Conservation (phyloP, 2,888 invertebrate genomes). For the Drosophila antonietae region DNA sequence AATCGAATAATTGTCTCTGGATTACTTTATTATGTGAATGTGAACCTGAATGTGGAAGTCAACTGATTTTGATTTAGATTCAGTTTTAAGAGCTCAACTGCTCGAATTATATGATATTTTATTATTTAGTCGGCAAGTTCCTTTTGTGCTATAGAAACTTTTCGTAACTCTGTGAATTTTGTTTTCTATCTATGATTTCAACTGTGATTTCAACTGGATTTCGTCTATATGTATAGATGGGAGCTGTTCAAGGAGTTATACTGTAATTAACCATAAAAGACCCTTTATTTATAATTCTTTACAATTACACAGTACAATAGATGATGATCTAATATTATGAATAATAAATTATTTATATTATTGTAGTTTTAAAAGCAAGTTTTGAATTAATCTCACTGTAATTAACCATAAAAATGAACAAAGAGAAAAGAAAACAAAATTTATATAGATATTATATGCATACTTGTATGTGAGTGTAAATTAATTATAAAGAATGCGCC, state of each 20-base stretch:
- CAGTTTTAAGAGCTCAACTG: slow-evolving; percentile 26
- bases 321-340: slow-evolving; percentile 61
- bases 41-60: slow-evolving; percentile 25
- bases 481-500: slow-evolving; percentile 67
- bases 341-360: slow-evolving; percentile 66
- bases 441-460: slow-evolving; percentile 50
- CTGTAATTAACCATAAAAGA: slow-evolving; percentile 42
- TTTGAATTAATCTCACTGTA: slow-evolving; percentile 76
- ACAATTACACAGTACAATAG: slow-evolving; percentile 66
- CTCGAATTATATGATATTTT: slow-evolving; percentile 32
- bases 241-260: slow-evolving; percentile 51
- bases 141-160: slow-evolving; percentile 48
- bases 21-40: slow-evolving; percentile 44
- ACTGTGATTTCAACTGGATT: slow-evolving; percentile 70
- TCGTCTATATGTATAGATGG: slow-evolving; percentile 53
- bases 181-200: slow-evolving; percentile 68
- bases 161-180: slow-evolving; percentile 27
- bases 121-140: slow-evolving; percentile 63
- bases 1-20: slow-evolving; percentile 89
- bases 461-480: slow-evolving; percentile 48
- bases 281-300: slow-evolving; percentile 69
- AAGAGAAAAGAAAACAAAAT: slow-evolving; percentile 22
- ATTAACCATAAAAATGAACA: slow-evolving; percentile 61
- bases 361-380: slow-evolving; percentile 69
- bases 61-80: slow-evolving; percentile 60